Evolutionary conservation across 1,140 invertebrate species (phyloP), one percentile per base, ranked within the genome.

Genomic region (Lepidostoma basale): DNA sequence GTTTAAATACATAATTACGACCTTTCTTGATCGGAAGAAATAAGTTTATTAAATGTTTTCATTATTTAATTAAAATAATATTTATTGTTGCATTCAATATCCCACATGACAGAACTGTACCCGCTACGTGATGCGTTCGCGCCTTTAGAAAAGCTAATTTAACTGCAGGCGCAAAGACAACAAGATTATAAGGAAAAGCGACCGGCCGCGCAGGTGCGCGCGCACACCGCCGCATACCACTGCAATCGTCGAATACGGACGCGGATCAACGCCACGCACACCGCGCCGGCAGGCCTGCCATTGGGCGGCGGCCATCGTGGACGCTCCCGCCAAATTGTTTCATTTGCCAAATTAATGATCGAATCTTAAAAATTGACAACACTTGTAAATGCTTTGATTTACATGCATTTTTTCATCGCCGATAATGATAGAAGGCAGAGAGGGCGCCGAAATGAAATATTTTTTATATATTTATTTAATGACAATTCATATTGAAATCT

Each of bases 141-240:
- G 69, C 70, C 70, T 68, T 72, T 72, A 68, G 64, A 60, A 66
- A 65, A 68, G 70, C 70, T 72, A 72, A 72, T 72, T 72, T 72
- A 72, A 67, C 54, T 68, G 39, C 69, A 49, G 66, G 70, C 70
- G 70, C 70, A 72, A 72, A 72, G 70, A 72, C 70, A 72, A 72
- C 70, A 72, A 72, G 68, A 72, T 72, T 72, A 72, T 68, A 66
- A n/a, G 70, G 60, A 68, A 67, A 68, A 72, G 33, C 66, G 62
- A 16, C 39, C 10, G 60, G 68, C 62, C 8, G 33, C 69, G 69
- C 69, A 71, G 69, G 69, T 71, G 69, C 64, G 54, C 28, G 49
- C 49, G 25, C 28, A 56, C 30, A 60, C 23, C 16, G 2, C 18
- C 18, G 6, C 2, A n/a, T 22, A 5, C 9, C 18, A 8, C 42